Evolutionary conservation across 2,113 vertebrate genomes (phyloP).

Genomic region (Aix galericulata): DNA sequence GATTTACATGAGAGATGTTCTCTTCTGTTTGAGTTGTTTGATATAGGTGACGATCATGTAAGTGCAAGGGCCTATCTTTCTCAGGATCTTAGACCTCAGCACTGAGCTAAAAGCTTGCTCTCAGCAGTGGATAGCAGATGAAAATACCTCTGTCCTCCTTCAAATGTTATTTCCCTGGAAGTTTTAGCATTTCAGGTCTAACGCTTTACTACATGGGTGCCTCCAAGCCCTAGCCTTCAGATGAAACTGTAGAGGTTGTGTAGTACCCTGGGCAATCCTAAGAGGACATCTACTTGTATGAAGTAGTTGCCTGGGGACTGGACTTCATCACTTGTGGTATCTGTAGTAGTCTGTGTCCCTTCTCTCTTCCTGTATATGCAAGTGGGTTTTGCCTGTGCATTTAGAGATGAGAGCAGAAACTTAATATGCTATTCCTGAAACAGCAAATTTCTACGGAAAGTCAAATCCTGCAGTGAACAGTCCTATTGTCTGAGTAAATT

Average conservation of each 20-base stretch:
- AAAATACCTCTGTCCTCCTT: constrained; percentile 39
- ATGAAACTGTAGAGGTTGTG: background rate
- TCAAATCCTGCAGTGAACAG: background rate
- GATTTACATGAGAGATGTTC: constrained; percentile 64
- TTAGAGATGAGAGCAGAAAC: constrained; percentile 1
- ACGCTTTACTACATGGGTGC: constrained; percentile 1
- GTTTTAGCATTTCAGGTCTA: constrained; percentile 21
- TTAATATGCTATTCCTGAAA: background rate
- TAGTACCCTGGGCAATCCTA: background rate
- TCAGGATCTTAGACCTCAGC: constrained; percentile 14
- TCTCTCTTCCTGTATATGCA: background rate
- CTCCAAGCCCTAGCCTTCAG: background rate
- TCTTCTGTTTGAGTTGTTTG: constrained; percentile 46
- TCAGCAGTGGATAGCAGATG: constrained; percentile 24
- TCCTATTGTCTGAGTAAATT: background rate
- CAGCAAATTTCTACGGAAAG: background rate
- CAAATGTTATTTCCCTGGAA: constrained; percentile 29
- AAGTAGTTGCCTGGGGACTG: background rate
- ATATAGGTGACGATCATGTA: constrained; percentile 49
- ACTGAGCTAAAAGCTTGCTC: constrained; percentile 37
- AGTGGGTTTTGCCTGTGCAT: background rate
- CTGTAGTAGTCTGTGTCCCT: background rate
- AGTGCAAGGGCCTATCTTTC: constrained; percentile 56
- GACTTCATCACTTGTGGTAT: background rate
- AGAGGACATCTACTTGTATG: background rate